These are phyloP conservation scores for Andrena praecox DNA, from an alignment of 2,888 invertebrate genomes.

Conservation along the genomic window DNA sequence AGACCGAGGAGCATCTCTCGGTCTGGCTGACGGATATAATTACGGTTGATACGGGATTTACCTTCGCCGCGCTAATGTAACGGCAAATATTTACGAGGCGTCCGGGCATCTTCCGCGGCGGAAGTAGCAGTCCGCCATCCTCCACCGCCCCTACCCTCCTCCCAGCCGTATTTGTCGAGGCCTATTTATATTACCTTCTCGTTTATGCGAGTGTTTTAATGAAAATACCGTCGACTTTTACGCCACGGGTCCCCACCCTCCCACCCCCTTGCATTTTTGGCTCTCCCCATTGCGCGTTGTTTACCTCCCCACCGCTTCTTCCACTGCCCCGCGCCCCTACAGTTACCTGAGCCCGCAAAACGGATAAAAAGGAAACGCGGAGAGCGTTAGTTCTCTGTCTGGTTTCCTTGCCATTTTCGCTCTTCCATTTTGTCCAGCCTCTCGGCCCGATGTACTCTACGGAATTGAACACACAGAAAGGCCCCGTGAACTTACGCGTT, in stretches of 20 bases:
- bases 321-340: neutral
- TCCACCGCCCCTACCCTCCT: conserved; percentile 11
- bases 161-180: conserved; percentile 60
- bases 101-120: conserved; percentile 39
- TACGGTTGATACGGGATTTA: conserved; percentile 66
- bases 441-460: conserved; percentile 9
- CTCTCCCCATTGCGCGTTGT: neutral
- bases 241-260: neutral
- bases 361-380: neutral
- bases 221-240: conserved; percentile 46
- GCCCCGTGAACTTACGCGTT: conserved; percentile 15
- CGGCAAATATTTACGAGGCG: conserved; percentile 71
- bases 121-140: conserved; percentile 22
- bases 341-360: neutral
- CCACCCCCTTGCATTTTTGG: neutral
- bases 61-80: conserved; percentile 67
- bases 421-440: conserved; percentile 17
- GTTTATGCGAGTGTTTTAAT: conserved; percentile 63
- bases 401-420: neutral
- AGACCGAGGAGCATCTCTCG: conserved; percentile 23
- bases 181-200: conserved; percentile 53
- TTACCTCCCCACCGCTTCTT: neutral
- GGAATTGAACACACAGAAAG: conserved; percentile 11
- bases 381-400: neutral
- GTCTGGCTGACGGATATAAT: conserved; percentile 63